These are phyloP conservation scores for Ctenopoma kingsleyae DNA, from an alignment of 2,797 vertebrate genomes.

Conservation along the genomic window DNA sequence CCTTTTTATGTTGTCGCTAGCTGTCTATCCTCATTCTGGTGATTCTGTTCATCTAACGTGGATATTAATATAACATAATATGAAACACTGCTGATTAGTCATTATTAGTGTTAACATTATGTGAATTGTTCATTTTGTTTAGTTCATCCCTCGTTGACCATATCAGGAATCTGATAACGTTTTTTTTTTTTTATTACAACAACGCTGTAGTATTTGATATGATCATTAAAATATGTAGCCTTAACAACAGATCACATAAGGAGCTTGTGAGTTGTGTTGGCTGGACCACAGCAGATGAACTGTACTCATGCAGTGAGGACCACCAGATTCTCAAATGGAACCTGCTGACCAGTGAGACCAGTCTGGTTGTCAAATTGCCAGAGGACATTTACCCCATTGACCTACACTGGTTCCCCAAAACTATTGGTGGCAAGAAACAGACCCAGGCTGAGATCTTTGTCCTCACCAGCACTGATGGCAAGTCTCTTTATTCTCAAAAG, in stretches of 20 bases:
- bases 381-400: conserved; percentile 94
- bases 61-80: too few species aligned
- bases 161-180: not conserved
- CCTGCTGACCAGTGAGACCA: conserved; percentile 90
- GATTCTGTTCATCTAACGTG: not conserved
- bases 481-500: conserved; percentile 61
- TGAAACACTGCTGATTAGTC: too few species aligned
- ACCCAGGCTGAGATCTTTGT: conserved; percentile 91
- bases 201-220: not conserved
- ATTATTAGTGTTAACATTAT: too few species aligned
- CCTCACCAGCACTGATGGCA: conserved; percentile 95
- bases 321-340: conserved; percentile 96
- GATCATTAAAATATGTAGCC: conserved; percentile 12
- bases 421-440: conserved; percentile 90
- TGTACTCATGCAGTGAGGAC: conserved; percentile 96
- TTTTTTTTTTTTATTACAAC: conserved; percentile 1
- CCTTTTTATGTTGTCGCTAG: conserved; percentile 80
- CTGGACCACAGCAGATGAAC: conserved; percentile 94
- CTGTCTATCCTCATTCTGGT: not conserved
- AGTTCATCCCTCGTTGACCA: not conserved
- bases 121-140: too few species aligned
- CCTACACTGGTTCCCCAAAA: conserved; percentile 95
- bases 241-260: conserved; percentile 81
- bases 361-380: conserved; percentile 88
- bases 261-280: conserved; percentile 93